These are phyloP conservation scores for Chamaea fasciata DNA, from an alignment of 2,113 vertebrate species.

Conservation along the genomic window DNA sequence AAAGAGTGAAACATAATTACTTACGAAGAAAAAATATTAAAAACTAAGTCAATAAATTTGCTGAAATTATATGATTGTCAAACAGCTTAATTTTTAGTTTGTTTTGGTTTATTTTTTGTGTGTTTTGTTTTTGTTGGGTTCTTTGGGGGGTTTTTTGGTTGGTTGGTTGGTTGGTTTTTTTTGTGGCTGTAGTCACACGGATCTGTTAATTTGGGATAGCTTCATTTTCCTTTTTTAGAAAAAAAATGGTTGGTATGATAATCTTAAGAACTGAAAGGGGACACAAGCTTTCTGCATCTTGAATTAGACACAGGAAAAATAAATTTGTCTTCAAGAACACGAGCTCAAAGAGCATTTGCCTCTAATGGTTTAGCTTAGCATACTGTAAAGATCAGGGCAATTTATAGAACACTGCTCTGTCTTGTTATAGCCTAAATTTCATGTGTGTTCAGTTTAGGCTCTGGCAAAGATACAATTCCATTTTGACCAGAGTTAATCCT, in stretches of 20 bases:
- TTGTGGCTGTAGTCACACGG: not conserved
- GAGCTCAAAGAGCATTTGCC: not conserved
- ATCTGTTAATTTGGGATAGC: not conserved
- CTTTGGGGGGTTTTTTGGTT: not conserved
- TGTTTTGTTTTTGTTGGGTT: not conserved
- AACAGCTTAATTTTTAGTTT: not conserved
- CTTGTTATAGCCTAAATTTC: not conserved
- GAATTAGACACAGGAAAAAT: not conserved
- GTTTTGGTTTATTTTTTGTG: not conserved
- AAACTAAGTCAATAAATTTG: not conserved
- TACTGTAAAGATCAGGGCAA: not conserved
- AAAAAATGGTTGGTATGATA: not conserved
- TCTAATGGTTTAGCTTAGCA: not conserved
- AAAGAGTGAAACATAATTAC: not conserved
- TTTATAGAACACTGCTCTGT: not conserved
- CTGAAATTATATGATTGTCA: not conserved
- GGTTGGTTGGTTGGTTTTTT: not conserved
- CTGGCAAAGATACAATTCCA: not conserved
- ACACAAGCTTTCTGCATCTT: not conserved
- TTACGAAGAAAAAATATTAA: not conserved
- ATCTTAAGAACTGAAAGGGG: not conserved
- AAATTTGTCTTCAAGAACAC: not conserved
- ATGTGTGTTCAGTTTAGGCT: not conserved
- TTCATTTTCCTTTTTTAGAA: not conserved
- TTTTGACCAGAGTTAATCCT: not conserved